Evolutionary conservation across 2,888 invertebrate genomes (phyloP), one percentile per base, ranked within the genome.

Genomic region (Cephus rjabovi): DNA sequence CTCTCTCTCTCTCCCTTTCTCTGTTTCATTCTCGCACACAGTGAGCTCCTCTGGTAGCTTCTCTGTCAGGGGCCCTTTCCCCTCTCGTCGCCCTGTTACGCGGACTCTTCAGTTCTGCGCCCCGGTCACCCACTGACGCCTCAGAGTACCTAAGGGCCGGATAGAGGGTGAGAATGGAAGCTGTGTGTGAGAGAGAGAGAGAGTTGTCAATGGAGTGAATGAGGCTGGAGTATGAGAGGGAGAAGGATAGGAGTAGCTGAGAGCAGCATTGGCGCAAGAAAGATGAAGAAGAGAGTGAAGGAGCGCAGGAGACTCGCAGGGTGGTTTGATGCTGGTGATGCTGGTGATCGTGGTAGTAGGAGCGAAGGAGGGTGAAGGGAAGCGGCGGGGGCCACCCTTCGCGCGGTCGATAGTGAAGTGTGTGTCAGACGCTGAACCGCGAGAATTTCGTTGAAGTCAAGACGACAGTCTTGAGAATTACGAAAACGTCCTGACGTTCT

Each of bases 401-500:
- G 77, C 77, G 79, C 81, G 81, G 83, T 83, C 81, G 81, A 83
- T 83, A 81, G 77, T 79, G 80, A 77, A 79, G 74, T 79, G 78
- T 79, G 79, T 80, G 81, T 80, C 81, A 81, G 79, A 80, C 79
- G 81, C 40, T 6, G 78, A 77, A 81, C 80, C 78, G 78, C 78
- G 79, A 76, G 76, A 83, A 80, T 83, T 82, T 81, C 15, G 12
- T 33, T 70, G 70, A 15, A 70, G 70, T 33, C 31, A 70, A 70
- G 33, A 30, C 33, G 70, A 70, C 30, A 30, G 31, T 33, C 70
- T 30, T 70, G 70, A 33, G 70, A 70, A 70, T 70, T 30, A 70
- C 30, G 30, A 15, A 70, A 70, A 30, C 33, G 70, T 31, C 70
- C 12, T 33, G 70, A 15, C 70, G 11, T 23, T 23, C 40, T 40